Base-by-base conservation (phyloP, 2,888 invertebrate species). In the Spilosoma lubricipeda region DNA sequence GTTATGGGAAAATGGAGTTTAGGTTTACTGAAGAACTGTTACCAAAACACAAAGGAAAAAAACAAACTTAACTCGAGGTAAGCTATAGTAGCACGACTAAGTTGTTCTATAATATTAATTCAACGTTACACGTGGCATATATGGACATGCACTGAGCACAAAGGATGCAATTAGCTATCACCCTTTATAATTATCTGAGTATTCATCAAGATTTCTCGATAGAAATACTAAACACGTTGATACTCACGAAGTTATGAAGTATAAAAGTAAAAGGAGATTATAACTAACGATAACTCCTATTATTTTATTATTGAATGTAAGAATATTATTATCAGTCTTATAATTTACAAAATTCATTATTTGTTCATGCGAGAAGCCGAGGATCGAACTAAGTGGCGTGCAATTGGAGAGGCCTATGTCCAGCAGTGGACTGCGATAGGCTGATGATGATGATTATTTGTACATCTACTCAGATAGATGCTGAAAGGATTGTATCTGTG, bases 121-220 rank as follows among this genome's bases (percentile, higher is more conserved):
- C 84, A 85, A 88, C 87, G 88, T 89, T 82, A 85, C 79, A 80
- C 73, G 64, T 78, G 72, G 13, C 69, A 13, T 15, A 8, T 63
- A 18, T 30, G 2, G 20, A 30, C 69, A 79, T 81, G 85, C 76
- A 81, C 82, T 80, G 81, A 84, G 80, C 81, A 86, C 85, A 83
- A 83, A 90, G 89, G 90, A 90, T 90, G 89, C 84, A 90, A 93
- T 93, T 91, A 48, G 48, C 18, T 5, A 92, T 80, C 79, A 75
- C 71, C 84, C 70, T 84, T 82, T 78, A 81, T 77, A 75, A 73
- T 89, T 90, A 87, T 88, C 90, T 89, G 80, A 88, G 87, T 88
- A 87, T 79, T 77, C 77, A 88, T 87, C 81, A 83, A 83, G 77
- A 84, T 84, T 82, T 77, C 80, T 78, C 73, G 72, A 74, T 76